Conservation (phyloP, 2,797 vertebrate species). For the Sandelia bainsii region DNA sequence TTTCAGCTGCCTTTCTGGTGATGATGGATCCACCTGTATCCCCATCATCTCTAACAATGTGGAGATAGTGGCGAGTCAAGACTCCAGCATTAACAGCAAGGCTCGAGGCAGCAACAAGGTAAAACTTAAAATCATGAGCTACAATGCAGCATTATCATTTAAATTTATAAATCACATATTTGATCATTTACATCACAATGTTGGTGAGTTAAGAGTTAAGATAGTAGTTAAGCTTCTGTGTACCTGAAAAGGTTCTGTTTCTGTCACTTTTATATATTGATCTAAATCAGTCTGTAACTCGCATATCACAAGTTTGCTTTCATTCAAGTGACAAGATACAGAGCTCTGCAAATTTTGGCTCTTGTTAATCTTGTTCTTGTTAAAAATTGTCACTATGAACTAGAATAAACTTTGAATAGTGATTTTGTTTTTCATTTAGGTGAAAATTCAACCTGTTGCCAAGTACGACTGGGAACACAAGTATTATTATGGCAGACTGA, state of each 20-base stretch:
- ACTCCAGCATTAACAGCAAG: slow-evolving; percentile 97
- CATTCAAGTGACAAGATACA: neutral
- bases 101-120: slow-evolving; percentile 98
- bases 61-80: slow-evolving; percentile 96
- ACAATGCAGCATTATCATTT: neutral
- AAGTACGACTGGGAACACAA: slow-evolving; percentile 99
- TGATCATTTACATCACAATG: neutral
- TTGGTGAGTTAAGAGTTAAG: neutral
- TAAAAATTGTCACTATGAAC: no score
- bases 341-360: neutral
- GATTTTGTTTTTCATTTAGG: slow-evolving; percentile 82
- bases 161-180: neutral
- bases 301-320: neutral
- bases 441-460: slow-evolving; percentile 98
- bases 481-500: slow-evolving; percentile 97
- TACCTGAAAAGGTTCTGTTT: neutral
- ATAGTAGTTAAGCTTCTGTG: neutral
- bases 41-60: slow-evolving; percentile 93
- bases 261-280: neutral
- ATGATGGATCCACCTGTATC: slow-evolving; percentile 92
- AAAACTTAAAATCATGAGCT: neutral
- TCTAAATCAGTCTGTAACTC: slow-evolving; percentile 6
- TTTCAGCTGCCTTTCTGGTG: slow-evolving; percentile 91
- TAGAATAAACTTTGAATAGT: neutral
- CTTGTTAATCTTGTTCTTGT: neutral